Evolutionary conservation across 2,113 vertebrate species (phyloP).

Genomic region (Notiomystis cincta): DNA sequence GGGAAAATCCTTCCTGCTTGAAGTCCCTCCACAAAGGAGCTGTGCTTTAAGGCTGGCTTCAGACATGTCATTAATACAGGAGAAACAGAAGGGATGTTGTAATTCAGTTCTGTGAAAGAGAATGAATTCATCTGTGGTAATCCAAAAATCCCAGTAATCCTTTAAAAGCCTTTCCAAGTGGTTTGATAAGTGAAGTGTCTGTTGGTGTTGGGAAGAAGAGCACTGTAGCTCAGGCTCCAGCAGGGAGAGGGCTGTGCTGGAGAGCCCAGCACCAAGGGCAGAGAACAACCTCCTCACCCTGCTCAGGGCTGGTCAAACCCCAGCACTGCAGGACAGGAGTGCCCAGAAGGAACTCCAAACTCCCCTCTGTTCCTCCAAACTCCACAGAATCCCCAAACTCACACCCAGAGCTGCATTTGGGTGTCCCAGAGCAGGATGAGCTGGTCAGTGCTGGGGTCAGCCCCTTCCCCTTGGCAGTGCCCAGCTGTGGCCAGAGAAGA

Average conservation of each 20-base stretch:
- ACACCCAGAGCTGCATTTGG: not conserved
- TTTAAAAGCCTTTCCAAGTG: not conserved
- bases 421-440: not conserved
- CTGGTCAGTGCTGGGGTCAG: not conserved
- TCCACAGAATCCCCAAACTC: not conserved
- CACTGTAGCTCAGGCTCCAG: not conserved
- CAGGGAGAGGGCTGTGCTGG: not conserved
- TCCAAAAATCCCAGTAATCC: not conserved
- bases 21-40: slow-evolving; percentile 15
- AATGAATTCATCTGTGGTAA: not conserved
- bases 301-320: not conserved
- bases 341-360: not conserved
- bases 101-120: slow-evolving; percentile 36
- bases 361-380: not conserved
- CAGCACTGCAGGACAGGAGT: too few relatives aligned
- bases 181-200: not conserved
- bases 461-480: not conserved
- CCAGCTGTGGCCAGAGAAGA: not conserved
- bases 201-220: not conserved
- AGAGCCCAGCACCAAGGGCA: not conserved
- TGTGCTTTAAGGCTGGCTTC: slow-evolving; percentile 25
- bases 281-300: not conserved
- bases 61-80: slow-evolving; percentile 31
- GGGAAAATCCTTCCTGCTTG: slow-evolving; percentile 56
- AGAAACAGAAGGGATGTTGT: not conserved